These are phyloP conservation scores for Pomacea maculata DNA, from an alignment of 1,140 invertebrate species.

Conservation along the genomic window DNA sequence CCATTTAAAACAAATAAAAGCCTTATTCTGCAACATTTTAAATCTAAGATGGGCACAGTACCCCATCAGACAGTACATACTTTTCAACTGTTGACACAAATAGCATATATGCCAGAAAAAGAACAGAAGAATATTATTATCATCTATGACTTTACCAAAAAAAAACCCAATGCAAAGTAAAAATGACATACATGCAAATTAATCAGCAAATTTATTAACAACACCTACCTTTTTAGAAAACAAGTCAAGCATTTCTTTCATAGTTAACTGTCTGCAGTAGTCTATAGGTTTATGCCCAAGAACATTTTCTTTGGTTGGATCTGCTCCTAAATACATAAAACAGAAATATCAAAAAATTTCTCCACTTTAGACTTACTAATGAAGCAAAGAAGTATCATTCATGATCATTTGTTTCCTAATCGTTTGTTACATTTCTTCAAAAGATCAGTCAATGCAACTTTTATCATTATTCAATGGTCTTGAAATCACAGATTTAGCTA, in stretches of 20 bases:
- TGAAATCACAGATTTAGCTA: too few relatives aligned
- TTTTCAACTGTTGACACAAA: too few relatives aligned
- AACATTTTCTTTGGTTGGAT: constrained; percentile 75
- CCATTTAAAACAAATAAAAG: not conserved
- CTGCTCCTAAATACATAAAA: constrained; percentile 61
- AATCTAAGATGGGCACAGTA: not conserved
- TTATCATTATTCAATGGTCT: too few relatives aligned
- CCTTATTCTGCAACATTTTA: not conserved
- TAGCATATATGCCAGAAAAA: too few relatives aligned
- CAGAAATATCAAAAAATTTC: not conserved
- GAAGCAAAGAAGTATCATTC: too few relatives aligned
- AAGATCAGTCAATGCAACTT: too few relatives aligned
- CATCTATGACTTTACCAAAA: not conserved
- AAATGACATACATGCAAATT: too few relatives aligned
- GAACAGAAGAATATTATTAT: too few relatives aligned
- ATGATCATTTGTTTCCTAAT: too few relatives aligned
- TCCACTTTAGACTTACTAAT: too few relatives aligned
- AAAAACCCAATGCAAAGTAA: not conserved
- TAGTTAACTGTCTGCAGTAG: constrained; percentile 70
- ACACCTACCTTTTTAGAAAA: constrained; percentile 61
- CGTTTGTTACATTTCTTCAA: too few relatives aligned
- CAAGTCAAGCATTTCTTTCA: constrained; percentile 68
- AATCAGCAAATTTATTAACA: not conserved
- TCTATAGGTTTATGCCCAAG: constrained; percentile 80
- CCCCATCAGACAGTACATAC: too few relatives aligned